Conservation (phyloP, 2,113 vertebrate species). For the Ophiodon elongatus region DNA sequence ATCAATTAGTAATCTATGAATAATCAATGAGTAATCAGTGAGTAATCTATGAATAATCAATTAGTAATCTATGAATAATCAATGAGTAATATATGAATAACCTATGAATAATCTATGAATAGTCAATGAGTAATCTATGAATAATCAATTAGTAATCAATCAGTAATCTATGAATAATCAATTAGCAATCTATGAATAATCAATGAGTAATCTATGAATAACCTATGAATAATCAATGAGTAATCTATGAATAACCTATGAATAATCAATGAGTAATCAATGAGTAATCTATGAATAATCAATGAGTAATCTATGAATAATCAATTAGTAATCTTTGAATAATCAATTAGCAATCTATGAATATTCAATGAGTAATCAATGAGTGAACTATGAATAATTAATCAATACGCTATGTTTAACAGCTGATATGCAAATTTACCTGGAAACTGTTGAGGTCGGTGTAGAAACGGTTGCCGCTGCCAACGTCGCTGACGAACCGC, state of each 20-base stretch:
- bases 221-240: not conserved
- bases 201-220: not conserved
- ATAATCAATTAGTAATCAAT: not conserved
- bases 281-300: not conserved
- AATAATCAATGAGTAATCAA: not conserved
- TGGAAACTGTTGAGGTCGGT: conserved; percentile 95
- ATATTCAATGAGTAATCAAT: not conserved
- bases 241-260: not conserved
- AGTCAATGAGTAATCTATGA: not conserved
- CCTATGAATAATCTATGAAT: not conserved
- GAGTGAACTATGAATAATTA: not conserved
- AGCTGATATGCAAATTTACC: conserved; percentile 74
- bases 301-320: not conserved
- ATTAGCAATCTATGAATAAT: not conserved
- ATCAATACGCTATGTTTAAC: not conserved
- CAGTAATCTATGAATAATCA: not conserved
- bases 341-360: not conserved
- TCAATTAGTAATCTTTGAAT: not conserved
- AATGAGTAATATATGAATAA: not conserved
- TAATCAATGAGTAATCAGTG: no score
- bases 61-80: not conserved
- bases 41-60: no score
- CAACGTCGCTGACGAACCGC: conserved; percentile 89
- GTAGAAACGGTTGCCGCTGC: conserved; percentile 90
- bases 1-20: not conserved